Evolutionary conservation across 2,797 vertebrate species (phyloP), one percentile per base, ranked within the genome.

Genomic region (Protosalanx chinensis): DNA sequence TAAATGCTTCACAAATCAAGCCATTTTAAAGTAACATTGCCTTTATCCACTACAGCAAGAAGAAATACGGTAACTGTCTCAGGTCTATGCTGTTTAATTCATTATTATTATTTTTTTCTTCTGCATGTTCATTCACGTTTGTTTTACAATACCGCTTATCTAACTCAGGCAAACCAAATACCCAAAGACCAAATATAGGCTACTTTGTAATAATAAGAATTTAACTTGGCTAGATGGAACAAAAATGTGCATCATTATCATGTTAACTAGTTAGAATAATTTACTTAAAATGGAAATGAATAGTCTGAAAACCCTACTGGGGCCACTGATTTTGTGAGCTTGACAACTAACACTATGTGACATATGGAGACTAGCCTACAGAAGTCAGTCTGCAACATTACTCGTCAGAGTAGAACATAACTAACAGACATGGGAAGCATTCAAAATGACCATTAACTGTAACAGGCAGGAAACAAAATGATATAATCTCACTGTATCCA

Each of bases 401-500:
- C 85, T 89, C 87, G 83, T 59, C 37, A 79, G 75, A 73, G 76
- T 74, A 59, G 78, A 80, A 89, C 88, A 88, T 64, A 71, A 76
- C 79, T 83, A 79, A 75, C 81, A 80, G 85, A 81, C 83, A 90
- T 87, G 84, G 81, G 84, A 89, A 79, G 87, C 81, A 83, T 85
- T 81, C 76, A 73, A 76, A 29, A 75, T 70, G 82, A 86, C 87
- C 86, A 86, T 87, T 86, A 91, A 89, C 86, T 88, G 79, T 81
- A 83, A 86, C 81, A 84, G 89, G 88, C 84, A 83, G 86, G 82
- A 89, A 89, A 91, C 87, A 90, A 87, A 87, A 84, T 81, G 85
- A 81, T 83, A 82, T 84, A 86, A 91, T 90, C 84, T 85, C 74
- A 67, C 70, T 59, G 72, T 85, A 86, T 81, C 83, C 80, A 79